Conservation (phyloP, 2,888 invertebrate genomes). For the Penaeus monodon region DNA sequence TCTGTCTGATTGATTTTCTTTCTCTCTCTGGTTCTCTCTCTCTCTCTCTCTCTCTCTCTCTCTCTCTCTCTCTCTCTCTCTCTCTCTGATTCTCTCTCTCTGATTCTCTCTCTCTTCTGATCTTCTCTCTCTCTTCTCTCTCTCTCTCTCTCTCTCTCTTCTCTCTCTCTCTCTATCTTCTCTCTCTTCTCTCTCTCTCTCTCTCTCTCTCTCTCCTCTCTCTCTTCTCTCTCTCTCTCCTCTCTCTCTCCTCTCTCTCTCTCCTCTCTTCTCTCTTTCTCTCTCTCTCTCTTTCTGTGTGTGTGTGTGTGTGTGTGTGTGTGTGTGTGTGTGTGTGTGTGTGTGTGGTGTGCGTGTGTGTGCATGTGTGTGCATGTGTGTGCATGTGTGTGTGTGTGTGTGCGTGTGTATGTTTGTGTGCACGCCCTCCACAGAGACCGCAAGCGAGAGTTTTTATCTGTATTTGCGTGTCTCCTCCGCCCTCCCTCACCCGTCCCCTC, state of each 20-base stretch:
- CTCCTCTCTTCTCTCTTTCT: background rate
- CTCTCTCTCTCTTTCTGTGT: background rate
- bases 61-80: background rate
- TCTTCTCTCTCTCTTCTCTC: too few species aligned
- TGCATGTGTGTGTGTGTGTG: too few species aligned
- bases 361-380: too few species aligned
- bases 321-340: too few species aligned
- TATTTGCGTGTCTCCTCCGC: too few species aligned
- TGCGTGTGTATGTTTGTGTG: too few species aligned
- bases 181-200: background rate
- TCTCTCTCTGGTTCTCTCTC: background rate
- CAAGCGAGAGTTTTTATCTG: too few species aligned
- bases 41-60: background rate
- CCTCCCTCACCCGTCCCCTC: too few species aligned
- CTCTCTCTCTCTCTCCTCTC: background rate
- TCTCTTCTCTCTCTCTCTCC: background rate
- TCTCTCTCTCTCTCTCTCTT: background rate
- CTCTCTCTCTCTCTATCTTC: fast-evolving
- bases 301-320: too few species aligned
- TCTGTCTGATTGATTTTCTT: background rate
- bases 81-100: background rate
- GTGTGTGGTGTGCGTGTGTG: too few species aligned
- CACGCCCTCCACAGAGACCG: too few species aligned
- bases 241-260: background rate
- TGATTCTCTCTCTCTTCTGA: background rate